Evolutionary conservation across 2,797 vertebrate genomes (phyloP), one percentile per base, ranked within the genome.

Genomic region (Cynodonichthys magdalenae): DNA sequence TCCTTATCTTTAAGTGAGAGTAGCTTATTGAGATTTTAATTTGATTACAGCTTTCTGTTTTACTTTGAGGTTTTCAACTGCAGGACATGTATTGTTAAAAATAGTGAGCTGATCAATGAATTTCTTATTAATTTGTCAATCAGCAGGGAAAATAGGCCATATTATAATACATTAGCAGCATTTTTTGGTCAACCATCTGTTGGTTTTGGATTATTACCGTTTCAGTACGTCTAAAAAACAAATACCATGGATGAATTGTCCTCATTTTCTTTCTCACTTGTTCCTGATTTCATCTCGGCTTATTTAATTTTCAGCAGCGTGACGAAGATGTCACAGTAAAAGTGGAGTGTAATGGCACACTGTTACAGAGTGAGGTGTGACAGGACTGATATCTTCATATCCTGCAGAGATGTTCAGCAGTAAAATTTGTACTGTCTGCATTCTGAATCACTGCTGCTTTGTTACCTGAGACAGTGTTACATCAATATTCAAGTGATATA

Each of bases 301-400:
- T 77, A 45, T 81, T 87, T 80, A 73, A 76, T 79, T 82, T 85
- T 82, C 85, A 80, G 65, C 76, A 61, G 77, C n/a, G 41, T 83
- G 83, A 75, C 45, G 20, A 65, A 77, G 78, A 79, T 76, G 86
- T 84, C 81, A 74, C 55, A 49, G 82, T 75, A 59, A 71, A 79
- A 80, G 75, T 1, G 73, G 76, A 77, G 79, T 84, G 75, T 79
- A 50, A 70, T 80, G 79, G 83, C 84, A 77, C 81, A 82, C 80
- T 77, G 80, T 63, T 84, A 59, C 63, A 60, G 78, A 71, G 67
- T 66, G 77, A 80, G 77, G 74, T 63, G 67, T 53, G 85, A 83
- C 61, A 44, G 70, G 66, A 57, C 64, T 36, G 54, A 67, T 55
- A 66, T 65, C 72, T 63, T 18, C 63, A 46, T 28, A 31, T 62